These are phyloP conservation scores for Gallinago stenura DNA, from an alignment of 2,797 vertebrate species.

Conservation along the genomic window DNA sequence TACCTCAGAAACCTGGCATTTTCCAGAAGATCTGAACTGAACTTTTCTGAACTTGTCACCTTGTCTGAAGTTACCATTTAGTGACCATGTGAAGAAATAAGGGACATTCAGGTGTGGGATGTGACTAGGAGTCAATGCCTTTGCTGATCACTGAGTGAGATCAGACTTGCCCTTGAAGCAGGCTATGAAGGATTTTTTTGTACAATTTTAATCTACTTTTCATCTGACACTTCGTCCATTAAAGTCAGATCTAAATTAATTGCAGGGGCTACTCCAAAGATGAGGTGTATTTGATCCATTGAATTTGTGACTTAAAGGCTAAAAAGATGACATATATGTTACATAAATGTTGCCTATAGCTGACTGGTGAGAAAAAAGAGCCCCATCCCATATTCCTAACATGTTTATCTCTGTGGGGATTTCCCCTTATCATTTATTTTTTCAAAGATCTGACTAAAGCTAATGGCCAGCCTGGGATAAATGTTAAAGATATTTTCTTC, in stretches of 20 bases:
- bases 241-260: slow-evolving; percentile 15
- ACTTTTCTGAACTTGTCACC: not conserved
- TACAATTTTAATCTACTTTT: not conserved
- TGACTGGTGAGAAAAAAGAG: not conserved
- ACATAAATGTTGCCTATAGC: not conserved
- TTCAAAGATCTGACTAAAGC: slow-evolving; percentile 3
- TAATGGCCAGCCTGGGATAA: not conserved
- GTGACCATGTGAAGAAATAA: not conserved
- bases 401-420: not conserved
- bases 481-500: not conserved
- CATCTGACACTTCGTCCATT: not conserved
- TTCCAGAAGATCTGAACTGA: not conserved
- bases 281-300: not conserved
- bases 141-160: not conserved
- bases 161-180: not conserved
- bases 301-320: slow-evolving; percentile 38
- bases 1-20: not conserved
- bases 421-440: slow-evolving; percentile 1
- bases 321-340: not conserved
- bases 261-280: not conserved
- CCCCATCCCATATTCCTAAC: not conserved
- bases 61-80: not conserved
- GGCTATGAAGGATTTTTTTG: not conserved
- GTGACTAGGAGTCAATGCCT: not conserved
- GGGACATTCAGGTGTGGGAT: not conserved